A percentile compares a stretch with the other conserved stretches of the same genome.
These are phyloP conservation scores for Meda fulgida DNA, from an alignment of 2,797 vertebrate species.

Conservation along the genomic window DNA sequence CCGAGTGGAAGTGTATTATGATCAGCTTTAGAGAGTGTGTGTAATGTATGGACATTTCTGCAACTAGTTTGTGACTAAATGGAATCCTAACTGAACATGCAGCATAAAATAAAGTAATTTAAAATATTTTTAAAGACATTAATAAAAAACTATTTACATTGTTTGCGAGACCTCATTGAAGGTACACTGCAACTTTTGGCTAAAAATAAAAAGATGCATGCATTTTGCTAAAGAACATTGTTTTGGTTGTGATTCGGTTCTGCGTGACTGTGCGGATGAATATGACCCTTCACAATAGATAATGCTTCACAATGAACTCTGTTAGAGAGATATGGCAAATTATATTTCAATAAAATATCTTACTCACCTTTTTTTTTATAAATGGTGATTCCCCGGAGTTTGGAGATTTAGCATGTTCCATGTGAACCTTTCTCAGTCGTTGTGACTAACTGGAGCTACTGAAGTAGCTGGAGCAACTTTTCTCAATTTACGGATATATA, in stretches of 20 bases:
- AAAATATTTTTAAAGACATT: neutral
- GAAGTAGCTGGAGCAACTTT: neutral
- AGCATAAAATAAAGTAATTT: conserved; percentile 9
- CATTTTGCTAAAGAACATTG: neutral
- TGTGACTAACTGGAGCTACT: neutral
- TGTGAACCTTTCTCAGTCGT: neutral
- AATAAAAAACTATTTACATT: neutral
- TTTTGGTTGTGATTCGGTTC: neutral
- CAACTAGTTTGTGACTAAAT: neutral
- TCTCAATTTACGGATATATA: neutral
- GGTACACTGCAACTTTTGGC: neutral
- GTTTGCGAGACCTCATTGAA: neutral
- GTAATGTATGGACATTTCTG: neutral
- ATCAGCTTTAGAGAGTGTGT: conserved; percentile 16
- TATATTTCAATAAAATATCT: neutral
- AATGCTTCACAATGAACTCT: neutral
- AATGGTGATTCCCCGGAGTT: neutral
- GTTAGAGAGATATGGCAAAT: neutral
- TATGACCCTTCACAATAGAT: neutral
- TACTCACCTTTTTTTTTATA: neutral
- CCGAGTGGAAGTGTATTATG: conserved; percentile 51
- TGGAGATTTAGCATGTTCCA: neutral
- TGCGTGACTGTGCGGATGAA: neutral
- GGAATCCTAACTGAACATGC: neutral
- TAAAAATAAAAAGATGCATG: neutral